These are phyloP conservation scores for Notechis scutatus DNA, from an alignment of 2,113 vertebrate species.

Conservation along the genomic window DNA sequence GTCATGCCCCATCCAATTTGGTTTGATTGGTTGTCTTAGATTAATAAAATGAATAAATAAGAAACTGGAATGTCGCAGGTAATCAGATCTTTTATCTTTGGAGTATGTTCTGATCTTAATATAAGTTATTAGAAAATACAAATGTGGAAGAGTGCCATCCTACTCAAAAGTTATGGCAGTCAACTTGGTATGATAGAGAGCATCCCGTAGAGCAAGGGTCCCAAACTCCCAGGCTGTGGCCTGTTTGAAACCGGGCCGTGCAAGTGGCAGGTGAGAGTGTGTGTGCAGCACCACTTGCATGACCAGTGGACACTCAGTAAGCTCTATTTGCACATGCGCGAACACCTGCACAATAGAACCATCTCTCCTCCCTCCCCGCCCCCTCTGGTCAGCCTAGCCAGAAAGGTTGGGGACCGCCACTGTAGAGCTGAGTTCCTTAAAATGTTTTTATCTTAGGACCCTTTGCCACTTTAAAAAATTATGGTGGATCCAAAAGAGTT, in stretches of 20 bases:
- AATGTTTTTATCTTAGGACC: neutral
- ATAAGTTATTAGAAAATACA: neutral
- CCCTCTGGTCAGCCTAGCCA: neutral
- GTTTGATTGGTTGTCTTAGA: neutral
- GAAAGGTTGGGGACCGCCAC: neutral
- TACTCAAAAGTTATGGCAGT: neutral
- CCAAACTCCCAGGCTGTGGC: neutral
- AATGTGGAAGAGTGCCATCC: neutral
- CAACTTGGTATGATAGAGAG: neutral
- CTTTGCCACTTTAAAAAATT: neutral
- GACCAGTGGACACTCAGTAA: neutral
- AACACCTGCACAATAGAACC: neutral
- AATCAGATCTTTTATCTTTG: neutral
- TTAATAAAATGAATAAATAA: neutral
- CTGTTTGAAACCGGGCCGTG: neutral
- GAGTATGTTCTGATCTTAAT: neutral
- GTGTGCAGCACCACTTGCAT: neutral
- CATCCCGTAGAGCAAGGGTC: neutral
- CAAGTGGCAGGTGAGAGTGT: neutral
- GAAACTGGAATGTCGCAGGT: neutral
- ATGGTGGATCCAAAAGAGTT: neutral
- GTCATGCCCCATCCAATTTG: neutral
- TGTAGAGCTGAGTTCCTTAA: neutral
- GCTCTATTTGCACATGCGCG: neutral
- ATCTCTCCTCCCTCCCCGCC: neutral